Conservation (phyloP, 2,113 vertebrate species). For the Sturnira hondurensis region DNA sequence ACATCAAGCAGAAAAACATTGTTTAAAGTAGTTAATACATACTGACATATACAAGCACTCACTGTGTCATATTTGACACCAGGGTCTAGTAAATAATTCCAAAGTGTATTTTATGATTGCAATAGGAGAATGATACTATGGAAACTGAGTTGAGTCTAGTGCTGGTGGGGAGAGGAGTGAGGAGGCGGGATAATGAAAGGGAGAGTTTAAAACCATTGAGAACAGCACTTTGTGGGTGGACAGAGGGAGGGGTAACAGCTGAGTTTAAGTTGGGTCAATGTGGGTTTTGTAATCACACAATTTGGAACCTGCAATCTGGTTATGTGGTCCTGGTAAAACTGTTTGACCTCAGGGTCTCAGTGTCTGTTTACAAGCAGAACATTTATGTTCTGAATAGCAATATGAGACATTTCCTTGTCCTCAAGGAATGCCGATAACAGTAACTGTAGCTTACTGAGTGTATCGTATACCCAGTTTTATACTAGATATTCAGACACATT, state of each 20-base stretch:
- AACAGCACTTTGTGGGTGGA: neutral
- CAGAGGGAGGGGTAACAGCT: neutral
- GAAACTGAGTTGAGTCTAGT: neutral
- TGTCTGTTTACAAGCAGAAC: neutral
- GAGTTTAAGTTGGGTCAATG: no score
- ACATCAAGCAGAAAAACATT: neutral
- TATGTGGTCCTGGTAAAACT: neutral
- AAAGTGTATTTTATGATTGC: neutral
- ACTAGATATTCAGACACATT: neutral
- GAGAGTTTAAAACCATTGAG: neutral
- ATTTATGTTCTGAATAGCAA: neutral
- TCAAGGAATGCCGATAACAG: neutral
- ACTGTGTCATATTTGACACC: neutral
- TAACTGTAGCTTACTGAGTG: neutral
- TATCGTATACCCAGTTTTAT: rapidly evolving
- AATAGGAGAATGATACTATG: neutral
- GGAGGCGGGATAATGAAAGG: neutral
- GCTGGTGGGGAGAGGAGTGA: neutral
- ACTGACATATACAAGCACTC: neutral
- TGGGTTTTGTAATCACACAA: neutral
- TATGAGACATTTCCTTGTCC: no score
- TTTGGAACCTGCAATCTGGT: neutral
- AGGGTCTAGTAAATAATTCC: neutral
- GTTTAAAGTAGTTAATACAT: neutral
- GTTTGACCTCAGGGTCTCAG: neutral